Evolutionary conservation across 2,888 invertebrate genomes (phyloP), one percentile per base, ranked within the genome.

Genomic region (Thereva nobilitata): DNA sequence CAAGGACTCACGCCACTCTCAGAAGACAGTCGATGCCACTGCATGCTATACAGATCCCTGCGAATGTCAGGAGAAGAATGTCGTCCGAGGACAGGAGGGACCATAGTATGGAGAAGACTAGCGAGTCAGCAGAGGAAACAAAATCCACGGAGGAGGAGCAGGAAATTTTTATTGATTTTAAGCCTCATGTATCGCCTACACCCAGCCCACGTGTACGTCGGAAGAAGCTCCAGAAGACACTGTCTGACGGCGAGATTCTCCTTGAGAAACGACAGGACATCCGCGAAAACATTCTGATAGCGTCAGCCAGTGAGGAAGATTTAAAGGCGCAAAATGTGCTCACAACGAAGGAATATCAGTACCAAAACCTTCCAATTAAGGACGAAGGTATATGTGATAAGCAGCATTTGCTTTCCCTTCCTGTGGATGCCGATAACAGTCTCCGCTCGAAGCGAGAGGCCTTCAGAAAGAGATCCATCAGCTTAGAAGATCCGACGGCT

Each of bases 101-200:
- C 7, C 72, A 72, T 82, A 81, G 45, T 80, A 83, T 63, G 68
- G 83, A 23, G 83, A 81, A 38, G 9, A 7, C 7, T 12, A 65
- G 56, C 23, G 70, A 72, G 10, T 72, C 73, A 37, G 72, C 72
- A 9, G 73, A 75, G 4, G 73, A 73, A 1, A 73, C 12, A 5
- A 8, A 23, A 41, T 3, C 68, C 2, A 68, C 64, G 71, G 85
- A 87, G 72, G 87, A 87, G 74, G 89, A 89, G 77, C 86, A 87
- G 73, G 93, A 93, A 81, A 93, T 93, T 66, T 89, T 93, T 70
- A 93, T 93, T 72, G 91, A 93, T 77, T 93, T 93, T 77, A 92
- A 93, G 80, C 93, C 93, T 5, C 85, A 87, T 70, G 82, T 87
- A 9, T 87, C 89, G 12, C 87, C 88, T 63, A 86, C 86, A 61